Evolutionary conservation across 2,113 vertebrate genomes (phyloP).

Genomic region (Labeo rohita): DNA sequence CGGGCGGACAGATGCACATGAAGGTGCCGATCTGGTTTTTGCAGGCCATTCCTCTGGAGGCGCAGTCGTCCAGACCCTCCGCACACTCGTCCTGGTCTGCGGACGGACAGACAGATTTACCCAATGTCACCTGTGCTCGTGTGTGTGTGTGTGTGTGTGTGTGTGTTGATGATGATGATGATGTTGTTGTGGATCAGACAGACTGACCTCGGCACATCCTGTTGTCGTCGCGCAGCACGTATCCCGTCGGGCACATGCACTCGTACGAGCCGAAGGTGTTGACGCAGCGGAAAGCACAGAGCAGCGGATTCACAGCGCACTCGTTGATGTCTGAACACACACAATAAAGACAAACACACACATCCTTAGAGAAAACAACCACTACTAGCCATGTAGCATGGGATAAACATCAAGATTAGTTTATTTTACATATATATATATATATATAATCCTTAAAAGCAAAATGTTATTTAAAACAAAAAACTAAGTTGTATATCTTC

Average conservation of each 20-base stretch:
- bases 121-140: too few species aligned
- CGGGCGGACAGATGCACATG: constrained; percentile 87
- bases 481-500: background rate
- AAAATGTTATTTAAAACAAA: too few species aligned
- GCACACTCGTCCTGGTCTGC: constrained; percentile 91
- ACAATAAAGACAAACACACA: background rate
- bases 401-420: too few species aligned
- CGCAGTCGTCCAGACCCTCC: constrained; percentile 86
- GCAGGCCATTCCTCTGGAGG: constrained; percentile 87
- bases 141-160: background rate
- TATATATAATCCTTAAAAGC: too few species aligned
- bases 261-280: constrained; percentile 92
- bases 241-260: constrained; percentile 90
- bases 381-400: too few species aligned
- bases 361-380: too few species aligned
- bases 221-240: constrained; percentile 87
- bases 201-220: constrained; percentile 92
- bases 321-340: constrained; percentile 86
- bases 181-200: too few species aligned
- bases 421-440: too few species aligned
- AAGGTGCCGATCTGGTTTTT: constrained; percentile 95
- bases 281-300: constrained; percentile 94
- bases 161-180: background rate
- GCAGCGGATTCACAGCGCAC: constrained; percentile 88
- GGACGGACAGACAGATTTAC: too few species aligned